A percentile compares a stretch with the other conserved stretches of the same genome.
Evolutionary conservation across 1,140 invertebrate species (phyloP).

Genomic region (Drosophila asahinai): DNA sequence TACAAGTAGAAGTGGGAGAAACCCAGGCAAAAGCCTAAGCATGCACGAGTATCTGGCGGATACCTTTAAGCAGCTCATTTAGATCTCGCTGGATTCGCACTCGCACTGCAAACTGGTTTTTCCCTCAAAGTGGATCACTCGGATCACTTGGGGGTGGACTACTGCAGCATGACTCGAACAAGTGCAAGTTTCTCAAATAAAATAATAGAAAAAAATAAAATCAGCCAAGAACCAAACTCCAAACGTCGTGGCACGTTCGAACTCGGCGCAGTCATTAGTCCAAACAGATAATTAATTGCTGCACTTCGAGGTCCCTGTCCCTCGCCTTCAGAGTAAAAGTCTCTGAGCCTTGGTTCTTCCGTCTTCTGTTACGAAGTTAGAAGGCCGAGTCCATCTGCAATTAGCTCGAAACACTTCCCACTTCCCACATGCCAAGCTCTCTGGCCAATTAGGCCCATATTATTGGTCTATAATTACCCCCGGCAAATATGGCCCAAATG

Average conservation of each 20-base stretch:
- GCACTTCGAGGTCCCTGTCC: slow-evolving; percentile 12
- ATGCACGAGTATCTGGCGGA: slow-evolving; percentile 16
- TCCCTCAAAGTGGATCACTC: slow-evolving; percentile 19
- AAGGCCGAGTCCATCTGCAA: slow-evolving; percentile 64
- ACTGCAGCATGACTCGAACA: slow-evolving; percentile 6
- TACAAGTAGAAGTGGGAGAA: slow-evolving; percentile 1
- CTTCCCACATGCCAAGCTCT: slow-evolving; percentile 23
- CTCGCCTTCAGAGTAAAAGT: slow-evolving; percentile 43
- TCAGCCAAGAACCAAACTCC: background rate
- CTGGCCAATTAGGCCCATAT: slow-evolving; percentile 51
- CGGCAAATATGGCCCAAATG: slow-evolving; percentile 6
- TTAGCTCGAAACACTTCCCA: slow-evolving; percentile 40
- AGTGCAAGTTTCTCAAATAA: slow-evolving; percentile 18
- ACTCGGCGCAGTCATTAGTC: slow-evolving; percentile 8
- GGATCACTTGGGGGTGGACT: slow-evolving; percentile 33
- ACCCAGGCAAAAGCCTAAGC: slow-evolving; percentile 14
- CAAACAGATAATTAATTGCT: slow-evolving; percentile 67
- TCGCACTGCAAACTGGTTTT: slow-evolving; percentile 29
- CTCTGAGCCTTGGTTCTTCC: slow-evolving; percentile 54
- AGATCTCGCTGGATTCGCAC: slow-evolving; percentile 28
- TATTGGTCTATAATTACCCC: slow-evolving; percentile 55
- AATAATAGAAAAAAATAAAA: slow-evolving; percentile 3
- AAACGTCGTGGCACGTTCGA: background rate
- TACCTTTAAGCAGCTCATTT: slow-evolving; percentile 25
- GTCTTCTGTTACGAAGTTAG: slow-evolving; percentile 16